Conservation (phyloP, 2,113 vertebrate genomes). For the Merops nubicus region DNA sequence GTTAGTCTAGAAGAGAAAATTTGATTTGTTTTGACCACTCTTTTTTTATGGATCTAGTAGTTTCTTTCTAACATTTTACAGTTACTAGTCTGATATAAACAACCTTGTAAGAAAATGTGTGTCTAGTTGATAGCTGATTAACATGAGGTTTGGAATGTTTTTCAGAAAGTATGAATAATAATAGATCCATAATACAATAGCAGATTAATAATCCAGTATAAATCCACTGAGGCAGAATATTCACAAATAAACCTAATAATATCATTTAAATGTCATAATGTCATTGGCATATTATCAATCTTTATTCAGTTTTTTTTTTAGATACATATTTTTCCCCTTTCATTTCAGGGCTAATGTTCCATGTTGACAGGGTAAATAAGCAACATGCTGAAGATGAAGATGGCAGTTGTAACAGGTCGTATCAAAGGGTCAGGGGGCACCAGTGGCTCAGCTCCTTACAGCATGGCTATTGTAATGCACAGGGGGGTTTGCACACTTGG, state of each 20-base stretch:
- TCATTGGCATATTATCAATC: not conserved
- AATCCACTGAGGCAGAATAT: not conserved
- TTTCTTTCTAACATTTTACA: not conserved
- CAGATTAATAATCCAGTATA: not conserved
- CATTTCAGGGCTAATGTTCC: not conserved
- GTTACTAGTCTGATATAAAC: not conserved
- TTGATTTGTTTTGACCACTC: not conserved
- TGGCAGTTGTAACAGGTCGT: not conserved
- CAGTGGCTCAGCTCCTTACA: not conserved
- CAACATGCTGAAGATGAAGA: not conserved
- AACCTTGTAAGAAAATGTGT: not conserved
- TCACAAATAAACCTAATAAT: not conserved
- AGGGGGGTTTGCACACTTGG: rapidly evolving
- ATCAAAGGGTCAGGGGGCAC: not conserved
- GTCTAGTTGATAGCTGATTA: not conserved
- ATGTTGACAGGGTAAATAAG: not conserved
- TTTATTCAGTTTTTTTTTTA: not conserved
- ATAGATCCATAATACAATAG: not conserved
- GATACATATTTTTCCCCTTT: not conserved
- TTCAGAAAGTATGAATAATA: not conserved
- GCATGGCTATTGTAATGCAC: not conserved
- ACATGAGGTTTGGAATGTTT: not conserved
- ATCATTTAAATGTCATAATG: not conserved
- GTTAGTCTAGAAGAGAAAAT: not conserved
- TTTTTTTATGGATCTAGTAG: not conserved